phyloP scores from a whole-genome alignment of 1,140 invertebrate genomes.

The Protaetia brevitarsis region DNA sequence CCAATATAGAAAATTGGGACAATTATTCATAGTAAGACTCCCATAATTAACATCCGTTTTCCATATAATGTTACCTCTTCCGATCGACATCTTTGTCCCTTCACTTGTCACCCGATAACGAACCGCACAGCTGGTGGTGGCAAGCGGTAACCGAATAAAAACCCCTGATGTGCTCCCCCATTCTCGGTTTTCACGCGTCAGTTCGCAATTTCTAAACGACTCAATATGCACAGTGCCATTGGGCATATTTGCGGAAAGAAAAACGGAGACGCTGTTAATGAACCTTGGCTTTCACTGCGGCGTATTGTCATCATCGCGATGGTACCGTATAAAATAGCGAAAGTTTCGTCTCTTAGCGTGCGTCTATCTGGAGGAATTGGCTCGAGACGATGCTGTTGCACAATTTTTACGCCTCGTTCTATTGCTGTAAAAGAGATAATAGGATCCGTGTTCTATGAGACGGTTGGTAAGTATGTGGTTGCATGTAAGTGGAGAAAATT shows the following conservation, averaged over 20 bases:
- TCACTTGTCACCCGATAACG: background rate
- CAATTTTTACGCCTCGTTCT: background rate
- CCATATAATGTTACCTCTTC: no score
- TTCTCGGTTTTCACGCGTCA: background rate
- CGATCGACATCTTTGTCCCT: background rate
- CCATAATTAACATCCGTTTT: no score
- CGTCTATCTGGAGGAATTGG: background rate
- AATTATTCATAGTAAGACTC: no score
- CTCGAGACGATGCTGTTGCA: background rate
- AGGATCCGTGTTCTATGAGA: background rate
- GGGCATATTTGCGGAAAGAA: background rate
- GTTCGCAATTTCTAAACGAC: conserved; percentile 5
- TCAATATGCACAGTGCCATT: background rate
- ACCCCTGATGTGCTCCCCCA: background rate
- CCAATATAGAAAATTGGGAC: background rate
- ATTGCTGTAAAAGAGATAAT: background rate
- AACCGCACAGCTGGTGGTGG: background rate
- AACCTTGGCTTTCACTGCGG: conserved; percentile 11
- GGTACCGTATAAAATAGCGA: background rate
- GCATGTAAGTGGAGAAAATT: background rate
- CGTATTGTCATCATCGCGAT: background rate
- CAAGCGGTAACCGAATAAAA: background rate
- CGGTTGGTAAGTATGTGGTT: background rate
- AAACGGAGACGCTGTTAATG: background rate
- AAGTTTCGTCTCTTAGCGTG: background rate